A percentile compares a stretch with the other conserved stretches of the same genome.
phyloP scores from a whole-genome alignment of 2,113 vertebrate genomes.

The Hemichromis elongatus region DNA sequence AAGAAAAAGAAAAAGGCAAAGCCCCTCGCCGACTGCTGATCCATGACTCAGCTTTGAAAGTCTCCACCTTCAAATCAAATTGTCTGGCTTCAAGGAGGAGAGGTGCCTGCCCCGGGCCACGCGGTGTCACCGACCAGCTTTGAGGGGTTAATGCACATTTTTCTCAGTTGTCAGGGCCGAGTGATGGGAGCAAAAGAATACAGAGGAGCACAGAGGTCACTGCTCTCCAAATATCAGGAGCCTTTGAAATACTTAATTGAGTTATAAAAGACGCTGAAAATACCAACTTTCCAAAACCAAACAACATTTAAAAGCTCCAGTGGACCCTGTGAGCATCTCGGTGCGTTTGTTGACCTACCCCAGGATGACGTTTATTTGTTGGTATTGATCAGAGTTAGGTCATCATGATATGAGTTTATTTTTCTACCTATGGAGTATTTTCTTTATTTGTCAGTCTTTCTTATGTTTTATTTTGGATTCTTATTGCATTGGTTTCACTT shows the following conservation, averaged over 20 bases:
- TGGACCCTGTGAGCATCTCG: neutral
- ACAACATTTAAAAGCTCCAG: neutral
- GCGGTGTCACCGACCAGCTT: constrained; percentile 50
- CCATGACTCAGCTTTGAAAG: constrained; percentile 68
- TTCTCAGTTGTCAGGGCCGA: constrained; percentile 49
- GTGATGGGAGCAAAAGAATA: constrained; percentile 47
- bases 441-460: neutral
- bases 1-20: constrained; percentile 4
- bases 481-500: neutral
- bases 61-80: constrained; percentile 51
- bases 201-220: constrained; percentile 37
- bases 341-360: neutral
- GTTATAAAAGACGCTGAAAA: neutral
- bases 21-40: constrained; percentile 57
- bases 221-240: constrained; percentile 15
- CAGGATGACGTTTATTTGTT: neutral
- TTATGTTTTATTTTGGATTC: neutral
- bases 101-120: constrained; percentile 49
- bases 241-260: constrained; percentile 31
- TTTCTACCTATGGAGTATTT: neutral
- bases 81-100: constrained; percentile 46
- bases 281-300: neutral
- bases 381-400: neutral
- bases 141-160: constrained; percentile 62
- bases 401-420: neutral